Base-by-base conservation (phyloP, 1,140 invertebrate species). In the Cyrtorhinus lividipennis region DNA sequence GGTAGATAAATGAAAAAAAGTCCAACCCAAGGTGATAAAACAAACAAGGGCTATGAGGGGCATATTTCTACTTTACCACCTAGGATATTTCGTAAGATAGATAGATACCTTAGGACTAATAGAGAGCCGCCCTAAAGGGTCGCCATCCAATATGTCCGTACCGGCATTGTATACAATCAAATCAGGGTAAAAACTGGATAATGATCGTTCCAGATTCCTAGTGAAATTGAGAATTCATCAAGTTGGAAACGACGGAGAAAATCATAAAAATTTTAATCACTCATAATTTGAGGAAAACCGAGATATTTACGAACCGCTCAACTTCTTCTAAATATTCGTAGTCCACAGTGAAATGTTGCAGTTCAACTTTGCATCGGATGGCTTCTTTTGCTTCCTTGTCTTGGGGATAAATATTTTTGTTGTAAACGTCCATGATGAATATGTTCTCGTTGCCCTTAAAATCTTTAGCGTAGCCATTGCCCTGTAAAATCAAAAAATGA, bases 401-500 rank as follows among this genome's bases (percentile, higher is more conserved):
- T 66, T 77, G 77, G 1, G 91, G 91, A 72, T 91, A 93, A 61
- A 93, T 90, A 25, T 78, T 73, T 59, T 79, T 76, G 73, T 94
- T 94, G 72, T 89, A 94, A 66, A 92, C 82, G 73, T 93, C 90
- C 77, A 93, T 76, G 67, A 93, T 92, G 70, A 86, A 93, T 2
- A 93, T 84, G 66, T 84, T 80, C 62, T 85, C 80, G 46, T 81
- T 76, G 15, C 73, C 68, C 56, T 81, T 78, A 71, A 92, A 91
- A 73, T 93, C 90, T 2, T 79, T 77, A 68, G 88, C 85, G 73
- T 92, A 86, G 0, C 90, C 90, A 76, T 93, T 93, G 8, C 90
- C 90, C 83, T 90, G 26, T 18, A 69, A 69, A 53, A 12, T 13
- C 10, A 58, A 8, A 58, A 56, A 58, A 56, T 45, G 12, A 62